Evolutionary conservation across 2,888 invertebrate genomes (phyloP), one percentile per base, ranked within the genome.

Genomic region (Drosophila austrosaltans): DNA sequence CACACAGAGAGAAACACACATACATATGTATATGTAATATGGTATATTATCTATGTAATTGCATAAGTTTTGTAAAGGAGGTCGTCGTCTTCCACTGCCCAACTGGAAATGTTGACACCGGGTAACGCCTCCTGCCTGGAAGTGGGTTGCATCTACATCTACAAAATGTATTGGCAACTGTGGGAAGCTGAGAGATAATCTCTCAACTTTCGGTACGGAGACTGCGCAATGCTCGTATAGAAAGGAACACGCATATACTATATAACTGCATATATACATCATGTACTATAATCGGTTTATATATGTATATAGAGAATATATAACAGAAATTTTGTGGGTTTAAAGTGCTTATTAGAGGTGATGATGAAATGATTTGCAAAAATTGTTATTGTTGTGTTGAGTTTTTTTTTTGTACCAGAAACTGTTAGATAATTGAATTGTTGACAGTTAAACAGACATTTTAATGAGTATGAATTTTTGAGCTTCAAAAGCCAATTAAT

Each of bases 351-450:
- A 63, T 75, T 79, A 67, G 48, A 30, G 30, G 65, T 59, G 80
- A 66, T 66, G 58, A 68, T 77, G 65, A 56, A 66, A 81, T 75
- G 62, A 56, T 64, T 64, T 65, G 8, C 48, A 65, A 60, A 39
- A 42, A 63, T 22, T 48, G 8, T 59, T 61, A 5, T 32, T 32
- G 32, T 32, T 40, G 16, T 59, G 69, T 53, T n/a, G 7, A 6
- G 1, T 32, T 8, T 36, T n/a, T n/a, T 42, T 48, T 8, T 57
- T 30, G 12, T 56, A 36, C 42, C 44, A 57, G 56, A 39, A 64
- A 39, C 61, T 69, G 71, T 76, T 85, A 75, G 65, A 71, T 82
- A 82, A 82, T 48, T 85, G 78, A 75, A 72, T 58, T 73, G 71
- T 56, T 64, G 42, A 57, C 57, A 48, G 59, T 39, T 53, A 62